Evolutionary conservation across 2,888 invertebrate species (phyloP).

Genomic region (Lepas anatifera): DNA sequence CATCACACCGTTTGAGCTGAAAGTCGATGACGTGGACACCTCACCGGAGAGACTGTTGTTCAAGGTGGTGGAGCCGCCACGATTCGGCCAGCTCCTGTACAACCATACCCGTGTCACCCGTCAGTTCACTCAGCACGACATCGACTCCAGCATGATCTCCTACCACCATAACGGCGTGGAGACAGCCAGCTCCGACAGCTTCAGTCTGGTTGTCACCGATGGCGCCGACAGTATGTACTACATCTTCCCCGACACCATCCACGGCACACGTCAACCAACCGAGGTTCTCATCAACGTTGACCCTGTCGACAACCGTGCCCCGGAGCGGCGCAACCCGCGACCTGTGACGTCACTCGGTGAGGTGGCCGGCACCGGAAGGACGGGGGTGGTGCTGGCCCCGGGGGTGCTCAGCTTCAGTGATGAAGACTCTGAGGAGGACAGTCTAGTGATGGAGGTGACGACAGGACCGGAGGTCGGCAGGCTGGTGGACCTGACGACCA

Average conservation of each 20-base stretch:
- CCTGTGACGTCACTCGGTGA: conserved; percentile 29
- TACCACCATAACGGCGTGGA: conserved; percentile 36
- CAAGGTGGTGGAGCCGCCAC: conserved; percentile 31
- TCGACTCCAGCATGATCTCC: conserved; percentile 31
- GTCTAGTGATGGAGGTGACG: conserved; percentile 29
- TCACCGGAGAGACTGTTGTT: conserved; percentile 29
- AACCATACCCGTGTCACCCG: conserved; percentile 29
- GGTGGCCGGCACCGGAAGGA: conserved; percentile 22
- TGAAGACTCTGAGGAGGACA: conserved; percentile 30
- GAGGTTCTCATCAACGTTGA: conserved; percentile 31
- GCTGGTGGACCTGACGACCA: conserved; percentile 29
- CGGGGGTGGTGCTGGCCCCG: conserved; percentile 24
- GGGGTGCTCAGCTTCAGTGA: conserved; percentile 30
- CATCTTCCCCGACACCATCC: conserved; percentile 30
- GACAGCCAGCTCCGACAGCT: conserved; percentile 30
- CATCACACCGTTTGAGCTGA: conserved; percentile 34
- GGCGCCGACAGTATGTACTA: conserved; percentile 33
- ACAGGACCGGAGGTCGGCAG: conserved; percentile 30
- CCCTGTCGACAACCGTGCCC: conserved; percentile 33
- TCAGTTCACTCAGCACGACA: conserved; percentile 32
- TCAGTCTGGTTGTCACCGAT: conserved; percentile 33
- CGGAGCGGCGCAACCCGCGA: conserved; percentile 30
- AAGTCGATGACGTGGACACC: conserved; percentile 33
- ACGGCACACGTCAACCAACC: conserved; percentile 30
- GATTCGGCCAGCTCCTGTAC: conserved; percentile 31